Evolutionary conservation across 2,797 vertebrate species (phyloP).

Genomic region (Alauda arvensis): DNA sequence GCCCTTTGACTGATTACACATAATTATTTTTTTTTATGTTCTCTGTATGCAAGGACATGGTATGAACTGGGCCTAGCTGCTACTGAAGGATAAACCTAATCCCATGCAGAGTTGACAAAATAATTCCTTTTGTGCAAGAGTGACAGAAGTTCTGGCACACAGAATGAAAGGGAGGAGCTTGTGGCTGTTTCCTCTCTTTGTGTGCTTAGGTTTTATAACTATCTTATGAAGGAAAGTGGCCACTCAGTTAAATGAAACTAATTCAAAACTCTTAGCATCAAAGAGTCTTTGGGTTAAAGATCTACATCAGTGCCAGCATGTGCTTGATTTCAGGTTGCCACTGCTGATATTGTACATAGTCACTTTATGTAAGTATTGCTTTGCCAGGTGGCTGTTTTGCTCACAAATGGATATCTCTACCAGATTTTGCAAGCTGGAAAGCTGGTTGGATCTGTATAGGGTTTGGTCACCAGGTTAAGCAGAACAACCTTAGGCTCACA

Average conservation of each 20-base stretch:
- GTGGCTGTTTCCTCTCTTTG: background rate
- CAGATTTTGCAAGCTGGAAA: background rate
- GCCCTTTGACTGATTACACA: background rate
- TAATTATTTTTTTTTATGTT: background rate
- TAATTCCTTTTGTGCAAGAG: conserved; percentile 30
- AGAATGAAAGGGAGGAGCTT: background rate
- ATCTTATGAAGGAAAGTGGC: background rate
- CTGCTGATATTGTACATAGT: background rate
- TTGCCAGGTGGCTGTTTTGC: background rate
- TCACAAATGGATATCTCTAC: background rate
- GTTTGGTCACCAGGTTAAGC: background rate
- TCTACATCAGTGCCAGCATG: background rate
- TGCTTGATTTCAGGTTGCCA: background rate
- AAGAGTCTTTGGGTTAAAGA: background rate
- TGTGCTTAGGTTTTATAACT: background rate
- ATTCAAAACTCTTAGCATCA: background rate
- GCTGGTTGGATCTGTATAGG: background rate
- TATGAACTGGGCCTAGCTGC: background rate
- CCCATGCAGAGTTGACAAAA: background rate
- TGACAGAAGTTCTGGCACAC: background rate
- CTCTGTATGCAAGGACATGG: background rate
- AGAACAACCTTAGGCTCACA: background rate
- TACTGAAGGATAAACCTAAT: background rate
- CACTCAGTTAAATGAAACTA: background rate
- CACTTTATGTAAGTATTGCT: background rate